Conservation (phyloP, 2,888 invertebrate genomes). For the Dynastes tityus region DNA sequence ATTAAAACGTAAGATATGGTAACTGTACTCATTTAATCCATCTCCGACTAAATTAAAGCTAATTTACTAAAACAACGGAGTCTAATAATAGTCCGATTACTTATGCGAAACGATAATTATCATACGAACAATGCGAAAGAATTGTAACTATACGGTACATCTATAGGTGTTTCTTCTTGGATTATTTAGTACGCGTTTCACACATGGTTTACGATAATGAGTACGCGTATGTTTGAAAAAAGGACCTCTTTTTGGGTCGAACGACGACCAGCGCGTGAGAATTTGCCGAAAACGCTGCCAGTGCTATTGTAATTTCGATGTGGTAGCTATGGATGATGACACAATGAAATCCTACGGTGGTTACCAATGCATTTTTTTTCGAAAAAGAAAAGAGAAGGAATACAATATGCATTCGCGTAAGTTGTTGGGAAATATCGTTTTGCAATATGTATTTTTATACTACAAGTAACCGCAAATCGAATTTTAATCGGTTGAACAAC, state of each 20-base stretch:
- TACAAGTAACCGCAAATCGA: neutral
- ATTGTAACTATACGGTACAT: slow-evolving; percentile 12
- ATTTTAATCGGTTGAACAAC: slow-evolving; percentile 1
- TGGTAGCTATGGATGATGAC: neutral
- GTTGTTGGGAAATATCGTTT: slow-evolving; percentile 12
- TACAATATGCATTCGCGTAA: neutral
- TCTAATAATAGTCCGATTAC: neutral
- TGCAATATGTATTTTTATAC: neutral
- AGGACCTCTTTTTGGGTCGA: slow-evolving; percentile 15
- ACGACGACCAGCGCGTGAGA: slow-evolving; percentile 17
- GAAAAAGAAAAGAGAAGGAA: too few species aligned
- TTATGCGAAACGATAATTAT: slow-evolving; percentile 36
- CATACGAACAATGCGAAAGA: slow-evolving; percentile 30
- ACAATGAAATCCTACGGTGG: neutral
- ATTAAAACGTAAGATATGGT: neutral
- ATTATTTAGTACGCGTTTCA: slow-evolving; percentile 10
- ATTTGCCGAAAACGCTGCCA: slow-evolving; percentile 12
- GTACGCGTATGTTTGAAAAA: neutral
- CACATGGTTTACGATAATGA: neutral
- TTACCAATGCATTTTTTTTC: too few species aligned
- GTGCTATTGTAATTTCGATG: slow-evolving; percentile 14
- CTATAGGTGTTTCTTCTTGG: neutral
- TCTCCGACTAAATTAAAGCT: slow-evolving; percentile 5
- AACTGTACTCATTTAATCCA: neutral
- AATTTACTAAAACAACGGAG: slow-evolving; percentile 10